These are phyloP conservation scores for Channa argus DNA, from an alignment of 2,113 vertebrate species.

Conservation along the genomic window DNA sequence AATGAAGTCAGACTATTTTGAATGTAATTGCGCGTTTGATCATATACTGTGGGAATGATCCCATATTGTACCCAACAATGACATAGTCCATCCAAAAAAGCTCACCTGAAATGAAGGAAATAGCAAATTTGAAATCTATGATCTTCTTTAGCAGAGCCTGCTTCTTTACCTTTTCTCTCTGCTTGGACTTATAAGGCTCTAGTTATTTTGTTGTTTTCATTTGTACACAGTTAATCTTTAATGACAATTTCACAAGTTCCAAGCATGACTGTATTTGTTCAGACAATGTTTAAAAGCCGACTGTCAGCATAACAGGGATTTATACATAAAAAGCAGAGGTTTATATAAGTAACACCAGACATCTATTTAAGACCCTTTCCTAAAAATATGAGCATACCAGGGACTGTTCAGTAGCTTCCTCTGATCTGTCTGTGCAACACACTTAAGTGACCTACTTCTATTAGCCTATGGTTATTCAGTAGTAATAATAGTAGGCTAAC, in stretches of 20 bases:
- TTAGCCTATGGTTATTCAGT: background rate
- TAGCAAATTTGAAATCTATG: too few relatives aligned
- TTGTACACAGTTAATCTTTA: background rate
- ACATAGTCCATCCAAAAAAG: too few relatives aligned
- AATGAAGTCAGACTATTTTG: too few relatives aligned
- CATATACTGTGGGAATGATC: too few relatives aligned
- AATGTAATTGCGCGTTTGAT: background rate
- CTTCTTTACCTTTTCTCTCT: too few relatives aligned
- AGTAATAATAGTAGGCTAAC: background rate
- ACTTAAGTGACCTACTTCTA: conserved; percentile 38
- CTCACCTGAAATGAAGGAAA: too few relatives aligned
- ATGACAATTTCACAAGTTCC: background rate
- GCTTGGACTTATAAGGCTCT: too few relatives aligned
- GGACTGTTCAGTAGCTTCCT: background rate
- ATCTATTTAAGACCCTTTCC: background rate
- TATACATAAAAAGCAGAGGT: too few relatives aligned
- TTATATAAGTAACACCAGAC: background rate
- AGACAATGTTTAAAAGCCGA: background rate
- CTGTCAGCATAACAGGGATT: too few relatives aligned
- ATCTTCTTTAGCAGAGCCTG: too few relatives aligned
- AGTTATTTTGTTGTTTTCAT: too few relatives aligned
- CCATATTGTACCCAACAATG: too few relatives aligned
- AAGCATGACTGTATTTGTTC: background rate
- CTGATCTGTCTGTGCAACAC: conserved; percentile 20
- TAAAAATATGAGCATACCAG: background rate